Evolutionary conservation across 2,797 vertebrate genomes (phyloP), one percentile per base, ranked within the genome.

Genomic region (Ficedula albicollis): DNA sequence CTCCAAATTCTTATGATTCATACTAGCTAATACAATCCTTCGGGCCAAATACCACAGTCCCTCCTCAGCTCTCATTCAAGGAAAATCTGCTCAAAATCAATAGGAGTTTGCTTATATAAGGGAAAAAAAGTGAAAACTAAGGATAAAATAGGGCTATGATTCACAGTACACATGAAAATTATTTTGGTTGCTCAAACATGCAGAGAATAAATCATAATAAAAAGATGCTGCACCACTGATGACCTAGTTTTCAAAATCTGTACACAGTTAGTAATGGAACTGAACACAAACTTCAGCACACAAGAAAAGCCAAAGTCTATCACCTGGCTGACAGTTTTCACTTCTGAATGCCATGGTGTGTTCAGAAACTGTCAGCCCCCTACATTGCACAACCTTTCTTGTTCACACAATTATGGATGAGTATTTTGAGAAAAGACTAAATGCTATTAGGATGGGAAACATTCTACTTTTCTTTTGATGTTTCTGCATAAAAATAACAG

Each of bases 51-150:
- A 93, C 66, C 15, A 1, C 56, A 84, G 85, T 93, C 93, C 80
- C 89, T 84, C 56, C 93, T 84, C 80, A 93, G 90, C 76, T 68
- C 70, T 96, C 68, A 89, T 82, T 96, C 96, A 95, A 67, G 41
- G 18, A 83, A 94, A 95, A 84, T 68, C 80, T 78, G 48, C 59
- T 84, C 78, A 81, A 77, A 91, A 94, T 90, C 95, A 94, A 87
- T 56, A 73, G 69, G 63, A 93, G 59, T 91, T 94, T 94, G 87
- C 77, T 86, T 92, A 96, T 56, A 84, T 72, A 93, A 73, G 67
- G 67, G 56, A 22, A 86, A 87, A 92, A 91, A 94, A 83, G 34
- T 84, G 60, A 95, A 92, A 92, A 87, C 43, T 54, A 79, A 73
- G 69, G 54, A 73, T 75, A 90, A 96, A 96, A 79, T 25, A 95